Evolutionary conservation across 2,797 vertebrate species (phyloP).

Genomic region (Cuniculus paca): DNA sequence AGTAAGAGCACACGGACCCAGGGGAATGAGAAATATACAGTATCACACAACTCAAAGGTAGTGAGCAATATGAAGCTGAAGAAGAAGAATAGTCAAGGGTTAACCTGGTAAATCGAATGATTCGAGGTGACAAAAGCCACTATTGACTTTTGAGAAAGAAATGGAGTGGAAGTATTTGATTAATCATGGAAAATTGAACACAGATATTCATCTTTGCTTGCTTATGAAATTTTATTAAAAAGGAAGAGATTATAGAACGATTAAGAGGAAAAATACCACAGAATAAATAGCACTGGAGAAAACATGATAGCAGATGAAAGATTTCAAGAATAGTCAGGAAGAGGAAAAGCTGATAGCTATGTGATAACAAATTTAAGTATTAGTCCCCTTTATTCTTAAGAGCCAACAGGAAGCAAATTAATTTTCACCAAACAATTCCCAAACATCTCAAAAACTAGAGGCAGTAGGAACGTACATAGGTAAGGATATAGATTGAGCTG

Average conservation of each 20-base stretch:
- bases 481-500: background rate
- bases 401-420: background rate
- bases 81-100: background rate
- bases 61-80: background rate
- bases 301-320: background rate
- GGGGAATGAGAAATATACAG: background rate
- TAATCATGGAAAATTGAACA: background rate
- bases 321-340: background rate
- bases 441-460: background rate
- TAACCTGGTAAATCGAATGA: background rate
- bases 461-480: background rate
- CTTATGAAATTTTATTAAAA: constrained; percentile 14
- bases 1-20: background rate
- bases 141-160: background rate
- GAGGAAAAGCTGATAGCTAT: background rate
- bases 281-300: background rate
- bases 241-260: background rate
- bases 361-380: background rate
- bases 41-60: background rate
- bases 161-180: background rate
- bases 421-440: background rate
- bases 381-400: background rate
- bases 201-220: background rate
- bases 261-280: background rate
- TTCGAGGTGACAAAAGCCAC: background rate